Evolutionary conservation across 2,113 vertebrate species (phyloP), one percentile per base, ranked within the genome.

Genomic region (Siniperca knerii): DNA sequence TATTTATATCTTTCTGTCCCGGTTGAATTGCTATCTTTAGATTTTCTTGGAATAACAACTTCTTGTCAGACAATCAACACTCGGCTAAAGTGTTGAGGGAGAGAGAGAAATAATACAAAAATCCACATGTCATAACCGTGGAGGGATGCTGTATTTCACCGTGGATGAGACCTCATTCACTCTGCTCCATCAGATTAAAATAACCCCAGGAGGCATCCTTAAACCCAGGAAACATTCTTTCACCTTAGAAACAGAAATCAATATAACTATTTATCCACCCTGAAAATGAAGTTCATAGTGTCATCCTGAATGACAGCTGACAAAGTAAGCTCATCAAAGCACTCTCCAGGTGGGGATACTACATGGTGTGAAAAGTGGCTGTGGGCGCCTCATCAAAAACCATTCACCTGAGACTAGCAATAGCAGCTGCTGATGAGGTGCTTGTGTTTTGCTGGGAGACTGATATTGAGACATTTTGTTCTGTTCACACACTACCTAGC

Each of bases 381-480:
- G 84, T 75, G 84, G 91, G 86, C 68, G 71, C 84, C 90, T 93
- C 91, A 91, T 92, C 90, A 87, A 86, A 92, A 92, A 75, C 69
- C 84, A 74, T 81, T 91, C 90, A 93, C 85, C 92, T 92, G 90
- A 89, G 89, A 91, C 90, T 70, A 23, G 82, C 82, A 10, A 69
- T 62, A 89, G 89, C 90, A 88, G 87, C 86, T 89, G 87, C 79
- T 87, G 84, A 89, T 80, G 85, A 90, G 85, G 62, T 74, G 86
- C 67, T 87, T 78, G 71, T 85, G 92, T 89, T 90, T 88, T 85
- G 29, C 86, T 82, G 75, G 87, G 84, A 90, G 90, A 92, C 75
- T 79, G 86, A 92, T 94, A 93, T 92, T 91, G 92, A 92, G 89
- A 93, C 93, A 93, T 93, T 92, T 88, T 92, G 93, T 94, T 92